Percentiles rank a stretch among this genome's conserved stretches.
Evolutionary conservation across 92 coral and sea anemone genomes (phyloP).

Genomic region (Pocillopora meandrina): DNA sequence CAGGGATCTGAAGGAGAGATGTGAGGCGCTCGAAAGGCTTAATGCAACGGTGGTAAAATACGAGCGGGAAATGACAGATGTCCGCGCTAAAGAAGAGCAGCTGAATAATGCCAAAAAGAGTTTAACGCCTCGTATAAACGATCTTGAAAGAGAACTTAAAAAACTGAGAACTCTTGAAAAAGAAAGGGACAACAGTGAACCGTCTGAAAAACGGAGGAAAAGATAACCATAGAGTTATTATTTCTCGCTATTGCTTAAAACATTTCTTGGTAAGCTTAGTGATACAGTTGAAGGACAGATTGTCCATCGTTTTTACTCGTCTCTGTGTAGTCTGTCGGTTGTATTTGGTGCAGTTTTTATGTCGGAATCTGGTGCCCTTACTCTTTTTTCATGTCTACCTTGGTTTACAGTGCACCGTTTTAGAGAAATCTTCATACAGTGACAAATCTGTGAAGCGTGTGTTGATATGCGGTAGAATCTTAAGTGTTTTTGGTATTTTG

Average conservation of each 20-base stretch:
- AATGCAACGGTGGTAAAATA: slow-evolving; percentile 38
- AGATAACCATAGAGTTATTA: slow-evolving; percentile 24
- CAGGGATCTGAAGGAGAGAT: slow-evolving; percentile 45
- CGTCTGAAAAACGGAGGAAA: slow-evolving; percentile 72
- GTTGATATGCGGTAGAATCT: neutral
- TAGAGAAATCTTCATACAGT: neutral
- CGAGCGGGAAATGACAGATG: slow-evolving; percentile 43
- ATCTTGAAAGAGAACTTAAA: slow-evolving; percentile 71
- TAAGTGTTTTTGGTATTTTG: neutral
- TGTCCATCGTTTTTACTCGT: neutral
- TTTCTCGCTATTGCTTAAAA: neutral
- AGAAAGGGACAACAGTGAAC: slow-evolving; percentile 56
- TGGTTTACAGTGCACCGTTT: neutral
- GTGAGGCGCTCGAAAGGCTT: slow-evolving; percentile 48
- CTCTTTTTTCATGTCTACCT: neutral
- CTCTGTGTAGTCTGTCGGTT: neutral
- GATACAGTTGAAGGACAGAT: neutral
- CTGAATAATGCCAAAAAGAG: slow-evolving; percentile 41
- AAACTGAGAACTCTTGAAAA: slow-evolving; percentile 61
- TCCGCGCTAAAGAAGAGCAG: slow-evolving; percentile 51
- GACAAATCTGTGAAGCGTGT: neutral
- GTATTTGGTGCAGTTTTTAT: too few species aligned
- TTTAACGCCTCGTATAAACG: slow-evolving; percentile 65
- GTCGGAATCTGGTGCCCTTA: neutral
- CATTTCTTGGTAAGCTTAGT: neutral